Percentiles rank a stretch among this genome's conserved stretches.
Conservation (phyloP, 2,113 vertebrate species). For the Podiceps cristatus region DNA sequence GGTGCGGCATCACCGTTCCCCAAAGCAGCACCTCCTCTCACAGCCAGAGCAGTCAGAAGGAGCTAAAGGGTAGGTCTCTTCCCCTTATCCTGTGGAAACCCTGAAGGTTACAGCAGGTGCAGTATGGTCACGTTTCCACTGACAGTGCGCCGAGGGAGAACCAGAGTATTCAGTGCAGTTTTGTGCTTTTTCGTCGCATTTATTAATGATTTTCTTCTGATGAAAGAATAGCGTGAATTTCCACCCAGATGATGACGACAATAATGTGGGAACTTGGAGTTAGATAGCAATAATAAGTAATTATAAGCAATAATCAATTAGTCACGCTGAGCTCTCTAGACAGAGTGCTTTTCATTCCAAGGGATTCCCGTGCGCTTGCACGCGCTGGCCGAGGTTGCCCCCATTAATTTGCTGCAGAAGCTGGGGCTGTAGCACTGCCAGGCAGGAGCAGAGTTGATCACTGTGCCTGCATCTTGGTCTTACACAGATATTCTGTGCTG, state of each 20-base stretch:
- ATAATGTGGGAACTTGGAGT: background rate
- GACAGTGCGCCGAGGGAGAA: no score
- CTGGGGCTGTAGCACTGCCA: background rate
- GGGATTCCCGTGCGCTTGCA: background rate
- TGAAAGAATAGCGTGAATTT: background rate
- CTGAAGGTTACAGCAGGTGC: background rate
- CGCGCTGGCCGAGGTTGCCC: background rate
- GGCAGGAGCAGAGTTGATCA: background rate
- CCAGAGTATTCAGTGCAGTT: background rate
- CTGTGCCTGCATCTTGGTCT: background rate
- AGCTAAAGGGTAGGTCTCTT: background rate
- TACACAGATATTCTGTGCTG: background rate
- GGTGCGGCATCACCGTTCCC: background rate
- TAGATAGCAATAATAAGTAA: background rate
- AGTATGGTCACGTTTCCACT: rapidly evolving
- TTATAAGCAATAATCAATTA: background rate
- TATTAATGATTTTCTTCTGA: background rate
- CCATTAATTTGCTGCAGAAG: background rate
- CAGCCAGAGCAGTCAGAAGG: rapidly evolving
- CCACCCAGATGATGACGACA: background rate
- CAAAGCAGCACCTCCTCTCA: background rate
- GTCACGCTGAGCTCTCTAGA: background rate
- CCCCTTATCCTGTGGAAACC: background rate
- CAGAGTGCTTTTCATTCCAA: background rate
- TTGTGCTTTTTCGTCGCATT: background rate